These are phyloP conservation scores for Poecilia latipinna DNA, from an alignment of 2,113 vertebrate genomes.

Conservation along the genomic window DNA sequence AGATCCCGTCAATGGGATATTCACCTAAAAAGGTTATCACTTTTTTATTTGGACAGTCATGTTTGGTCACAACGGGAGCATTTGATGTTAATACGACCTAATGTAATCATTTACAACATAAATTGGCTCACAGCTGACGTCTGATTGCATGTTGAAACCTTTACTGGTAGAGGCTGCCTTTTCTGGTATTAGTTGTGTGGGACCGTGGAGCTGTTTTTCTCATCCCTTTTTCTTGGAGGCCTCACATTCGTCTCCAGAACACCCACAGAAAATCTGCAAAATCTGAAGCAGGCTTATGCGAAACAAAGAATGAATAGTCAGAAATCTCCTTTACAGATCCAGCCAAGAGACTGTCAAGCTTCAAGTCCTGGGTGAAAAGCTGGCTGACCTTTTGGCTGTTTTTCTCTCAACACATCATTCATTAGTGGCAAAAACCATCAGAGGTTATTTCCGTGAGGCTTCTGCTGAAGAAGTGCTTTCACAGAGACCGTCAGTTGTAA, in stretches of 20 bases:
- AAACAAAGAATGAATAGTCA: slow-evolving; percentile 12
- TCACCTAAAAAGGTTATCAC: background rate
- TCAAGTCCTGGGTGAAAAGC: slow-evolving; percentile 44
- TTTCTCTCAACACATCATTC: slow-evolving; percentile 41
- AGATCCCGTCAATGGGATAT: slow-evolving; percentile 14
- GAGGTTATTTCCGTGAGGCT: slow-evolving; percentile 18
- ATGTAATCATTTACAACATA: background rate
- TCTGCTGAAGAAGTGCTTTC: slow-evolving; percentile 3
- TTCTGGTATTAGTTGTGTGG: background rate
- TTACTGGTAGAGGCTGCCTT: background rate
- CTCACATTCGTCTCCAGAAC: slow-evolving; percentile 52
- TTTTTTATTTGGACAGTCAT: slow-evolving; percentile 26
- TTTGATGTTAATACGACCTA: slow-evolving; percentile 22
- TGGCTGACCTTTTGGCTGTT: slow-evolving; percentile 24
- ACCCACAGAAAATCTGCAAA: slow-evolving; percentile 51
- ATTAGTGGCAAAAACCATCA: slow-evolving; percentile 44
- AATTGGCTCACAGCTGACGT: slow-evolving; percentile 19
- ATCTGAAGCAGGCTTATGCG: slow-evolving; percentile 44
- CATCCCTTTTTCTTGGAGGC: slow-evolving; percentile 13
- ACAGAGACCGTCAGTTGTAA: slow-evolving; percentile 16
- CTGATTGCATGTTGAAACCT: slow-evolving; percentile 13
- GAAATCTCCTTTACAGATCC: slow-evolving; percentile 19
- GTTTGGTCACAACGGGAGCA: slow-evolving; percentile 36
- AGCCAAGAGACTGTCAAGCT: slow-evolving; percentile 25
- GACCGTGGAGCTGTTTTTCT: slow-evolving; percentile 56